Base-by-base conservation (phyloP, 2,113 vertebrate genomes). In the Ageneiosus marmoratus region DNA sequence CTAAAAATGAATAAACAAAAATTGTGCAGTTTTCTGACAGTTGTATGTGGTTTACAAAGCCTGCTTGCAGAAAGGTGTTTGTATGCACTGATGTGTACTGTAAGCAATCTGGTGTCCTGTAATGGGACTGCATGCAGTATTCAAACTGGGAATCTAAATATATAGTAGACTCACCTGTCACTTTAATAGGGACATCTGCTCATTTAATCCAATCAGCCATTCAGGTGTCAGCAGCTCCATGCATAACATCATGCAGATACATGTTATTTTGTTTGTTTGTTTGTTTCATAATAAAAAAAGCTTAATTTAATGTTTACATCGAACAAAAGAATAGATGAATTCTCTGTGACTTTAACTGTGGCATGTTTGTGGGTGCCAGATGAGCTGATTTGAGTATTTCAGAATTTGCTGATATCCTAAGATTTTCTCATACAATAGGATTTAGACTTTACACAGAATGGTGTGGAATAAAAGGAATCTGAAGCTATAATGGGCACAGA, bases 91-190 rank as follows among this genome's bases (percentile, higher is more conserved):
- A 46, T 53, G 60, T 55, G 37, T 24, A 2, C 62, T 41, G 55
- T 82, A 60, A 46, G 53, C 67, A 81, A 16, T 44, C 53, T 81
- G 80, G 67, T 22, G 22, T 74, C 41, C 62, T 69, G 46, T 80
- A 80, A 80, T 67, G n/a, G 6, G 62, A 53, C 48, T 79, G 29
- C 22, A 48, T 53, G 13, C 1, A 55, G n/a, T 79, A 48, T 63
- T 65, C 5, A 79, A 50, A 50, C 37, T 60, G 11, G 12, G 8
- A 32, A 65, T 46, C 48, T 75, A 20, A 76, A 24, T 55, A 24
- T 6, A n/a, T 48, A 27, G 41, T 27, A 48, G 0, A 15, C 37
- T 16, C n/a, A 27, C 13, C 6, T 1, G 24, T 15, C 22, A 27
- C 44, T 48, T 73, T 73, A 69, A 22, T 13, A 63, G 62, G 62